Conservation (phyloP, 64 coral and sea anemone species). For the Dendronephthya gigantea region DNA sequence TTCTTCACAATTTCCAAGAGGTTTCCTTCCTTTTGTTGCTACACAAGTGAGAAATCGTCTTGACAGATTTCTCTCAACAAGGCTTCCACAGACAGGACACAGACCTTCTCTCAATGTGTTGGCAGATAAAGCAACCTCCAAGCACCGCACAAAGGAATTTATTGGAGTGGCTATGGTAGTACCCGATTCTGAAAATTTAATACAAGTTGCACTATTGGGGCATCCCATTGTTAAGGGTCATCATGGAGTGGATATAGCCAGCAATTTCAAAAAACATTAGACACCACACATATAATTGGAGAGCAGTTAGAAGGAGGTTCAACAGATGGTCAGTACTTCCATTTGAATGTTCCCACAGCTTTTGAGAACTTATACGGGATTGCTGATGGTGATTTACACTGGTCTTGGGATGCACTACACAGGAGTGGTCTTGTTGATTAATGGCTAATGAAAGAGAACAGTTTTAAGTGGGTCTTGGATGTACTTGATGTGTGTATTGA, state of each 20-base stretch:
- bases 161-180: not conserved
- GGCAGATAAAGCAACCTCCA: not conserved
- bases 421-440: not conserved
- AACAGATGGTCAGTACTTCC: not conserved
- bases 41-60: not conserved
- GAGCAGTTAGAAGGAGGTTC: not conserved
- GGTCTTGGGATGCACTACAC: not conserved
- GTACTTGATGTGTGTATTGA: not conserved
- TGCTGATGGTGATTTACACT: not conserved
- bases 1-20: not conserved
- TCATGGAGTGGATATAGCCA: not conserved
- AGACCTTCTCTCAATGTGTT: not conserved
- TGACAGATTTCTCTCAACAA: not conserved
- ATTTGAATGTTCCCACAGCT: not conserved
- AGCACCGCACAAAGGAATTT: not conserved
- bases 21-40: not conserved
- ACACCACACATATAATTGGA: not conserved
- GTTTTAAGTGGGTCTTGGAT: not conserved
- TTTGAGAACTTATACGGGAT: not conserved
- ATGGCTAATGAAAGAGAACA: not conserved
- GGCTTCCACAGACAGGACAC: not conserved
- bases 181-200: not conserved
- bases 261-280: not conserved
- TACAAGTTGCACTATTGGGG: not conserved
- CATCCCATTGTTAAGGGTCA: not conserved